Base-by-base conservation (phyloP, 2,888 invertebrate genomes). In the Macaria liturata region DNA sequence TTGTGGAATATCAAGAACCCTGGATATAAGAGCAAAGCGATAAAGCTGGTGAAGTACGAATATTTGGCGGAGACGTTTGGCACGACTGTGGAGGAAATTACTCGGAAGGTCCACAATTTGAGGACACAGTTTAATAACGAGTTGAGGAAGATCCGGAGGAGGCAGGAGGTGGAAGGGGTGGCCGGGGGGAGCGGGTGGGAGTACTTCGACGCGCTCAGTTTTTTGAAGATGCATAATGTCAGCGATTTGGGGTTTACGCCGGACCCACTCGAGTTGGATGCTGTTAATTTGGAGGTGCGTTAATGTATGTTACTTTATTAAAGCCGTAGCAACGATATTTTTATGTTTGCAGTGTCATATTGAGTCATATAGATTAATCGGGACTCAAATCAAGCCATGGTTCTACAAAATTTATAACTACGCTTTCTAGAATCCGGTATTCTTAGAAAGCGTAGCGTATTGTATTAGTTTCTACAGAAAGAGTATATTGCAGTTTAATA, bases 71-170 rank as follows among this genome's bases (percentile, higher is more conserved):
- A 74, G 3, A 69, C 78, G 61, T 89, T 91, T 59, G 79, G 75
- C 0, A 90, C 90, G 4, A 83, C 84, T 2, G 57, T 75, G 0
- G 90, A 88, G 59, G 90, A 90, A 68, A 88, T 91, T 54, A 83
- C 76, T 52, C 75, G 89, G 56, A 91, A 91, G 64, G 75, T 89
- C 56, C 90, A 91, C 68, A 90, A 91, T 74, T 75, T 91, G 71
- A 72, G 90, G 64, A 82, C 88, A 32, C 91, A 90, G 70, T 86
- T 86, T 50, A 88, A 89, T 67, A 86, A 86, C 58, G 91, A 91
- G 67, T 62, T 90, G 76, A 71, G 91, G 64, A 91, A 90, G 74
- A 83, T 91, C 63, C 86, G 87, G 67, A 74, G 80, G 66, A 78
- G 80, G 63, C 80, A 81, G 57, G 65, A 69, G 52, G 60, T 65